Evolutionary conservation across 2,888 invertebrate species (phyloP), one percentile per base, ranked within the genome.

Genomic region (Cistogaster globosa): DNA sequence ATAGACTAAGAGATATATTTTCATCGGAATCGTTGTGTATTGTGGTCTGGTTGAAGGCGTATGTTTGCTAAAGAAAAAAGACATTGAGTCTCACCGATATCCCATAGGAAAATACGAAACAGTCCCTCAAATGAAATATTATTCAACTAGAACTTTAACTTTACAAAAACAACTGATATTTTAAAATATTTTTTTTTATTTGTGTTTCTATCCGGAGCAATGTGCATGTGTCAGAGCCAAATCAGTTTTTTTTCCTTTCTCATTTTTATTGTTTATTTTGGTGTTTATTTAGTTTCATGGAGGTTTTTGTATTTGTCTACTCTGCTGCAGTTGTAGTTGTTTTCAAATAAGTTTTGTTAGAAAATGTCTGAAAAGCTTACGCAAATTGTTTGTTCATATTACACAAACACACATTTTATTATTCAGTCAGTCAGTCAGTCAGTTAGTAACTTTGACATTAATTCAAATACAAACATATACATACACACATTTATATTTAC

Each of bases 301-400:
- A n/a, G 18, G 67, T 48, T n/a, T 42, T 22, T 22, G 38, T 48
- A 11, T 18, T 53, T 36, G 6, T 18, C 18, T 16, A 12, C 12
- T 53, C 0, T 65, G 26, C 63, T 51, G 12, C 65, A 62, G 14
- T 63, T 58, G 12, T 32, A 36, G 48, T 74, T 53, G 53, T 62
- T 58, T 58, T 72, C 4, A 26, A 62, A 26, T 74, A 42, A 48
- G 57, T 69, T 80, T 76, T 84, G 65, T 63, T 48, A 60, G 22
- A 51, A 68, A 63, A 82, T 76, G 72, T 76, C 76, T 75, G 79
- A 76, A 81, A 68, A 86, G 82, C 86, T 87, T 87, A 87, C 68
- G 84, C 87, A 88, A 88, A 87, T 86, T 80, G 80, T 74, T 51
- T 76, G 45, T 60, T 63, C 57, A 71, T 60, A 62, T 83, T 75